Conservation (phyloP, 2,797 vertebrate genomes). For the Nothura maculosa region DNA sequence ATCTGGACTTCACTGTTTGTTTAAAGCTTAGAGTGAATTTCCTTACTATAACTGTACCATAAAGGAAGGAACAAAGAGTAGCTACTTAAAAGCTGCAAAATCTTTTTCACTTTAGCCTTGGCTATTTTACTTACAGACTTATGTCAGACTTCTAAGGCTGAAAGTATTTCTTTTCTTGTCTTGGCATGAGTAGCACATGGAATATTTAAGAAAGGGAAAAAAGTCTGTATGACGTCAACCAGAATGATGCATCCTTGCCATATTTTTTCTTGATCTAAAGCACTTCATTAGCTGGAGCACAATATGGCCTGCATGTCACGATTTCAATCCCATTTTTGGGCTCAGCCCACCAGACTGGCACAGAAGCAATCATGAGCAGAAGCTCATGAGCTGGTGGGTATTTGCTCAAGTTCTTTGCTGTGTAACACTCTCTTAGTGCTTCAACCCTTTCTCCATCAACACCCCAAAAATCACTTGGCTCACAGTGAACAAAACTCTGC, state of each 20-base stretch:
- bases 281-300: constrained; percentile 13
- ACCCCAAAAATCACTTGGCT: not conserved
- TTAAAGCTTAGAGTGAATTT: not conserved
- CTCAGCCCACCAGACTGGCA: not conserved
- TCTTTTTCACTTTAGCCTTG: constrained; percentile 15
- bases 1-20: not conserved
- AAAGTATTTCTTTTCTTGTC: constrained; percentile 64
- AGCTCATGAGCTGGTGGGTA: not conserved
- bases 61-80: constrained; percentile 9
- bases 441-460: not conserved
- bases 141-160: constrained; percentile 45
- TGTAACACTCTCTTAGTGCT: not conserved
- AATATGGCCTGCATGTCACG: not conserved
- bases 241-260: constrained; percentile 45
- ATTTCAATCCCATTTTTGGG: constrained; percentile 54
- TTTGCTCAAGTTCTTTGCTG: not conserved
- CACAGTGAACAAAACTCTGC: not conserved
- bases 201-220: constrained; percentile 40
- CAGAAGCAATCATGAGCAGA: not conserved
- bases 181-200: constrained; percentile 53
- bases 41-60: constrained; percentile 6
- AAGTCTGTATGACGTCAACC: not conserved
- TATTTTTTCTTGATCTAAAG: constrained; percentile 53
- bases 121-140: constrained; percentile 55
- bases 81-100: constrained; percentile 45